Conservation (phyloP, 2,797 vertebrate species). For the Dallia pectoralis region DNA sequence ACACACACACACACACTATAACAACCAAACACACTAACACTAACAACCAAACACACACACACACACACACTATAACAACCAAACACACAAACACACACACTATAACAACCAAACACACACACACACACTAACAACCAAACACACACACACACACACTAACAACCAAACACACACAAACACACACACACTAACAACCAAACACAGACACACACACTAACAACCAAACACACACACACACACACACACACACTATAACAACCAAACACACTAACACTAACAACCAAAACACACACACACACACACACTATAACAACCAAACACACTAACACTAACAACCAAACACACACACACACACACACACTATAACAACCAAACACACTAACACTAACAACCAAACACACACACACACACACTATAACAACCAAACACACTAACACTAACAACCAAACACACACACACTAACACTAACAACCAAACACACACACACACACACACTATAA, state of each 20-base stretch:
- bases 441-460: constrained; percentile 28
- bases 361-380: too few species aligned
- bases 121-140: too few species aligned
- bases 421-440: constrained; percentile 6
- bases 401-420: constrained; percentile 8
- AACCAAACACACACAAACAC: constrained; percentile 27
- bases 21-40: too few species aligned
- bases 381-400: constrained; percentile 29
- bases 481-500: constrained; percentile 7
- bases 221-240: constrained; percentile 29
- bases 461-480: constrained; percentile 27
- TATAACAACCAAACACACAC: constrained; percentile 30
- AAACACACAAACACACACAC: too few species aligned
- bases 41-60: constrained; percentile 29
- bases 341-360: constrained; percentile 26
- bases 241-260: constrained; percentile 51
- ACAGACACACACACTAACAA: constrained; percentile 9
- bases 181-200: too few species aligned
- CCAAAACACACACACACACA: constrained; percentile 27
- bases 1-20: constrained; percentile 14
- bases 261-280: constrained; percentile 6
- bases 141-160: constrained; percentile 10
- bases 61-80: too few species aligned
- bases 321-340: constrained; percentile 14
- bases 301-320: too few species aligned